Percentiles rank a stretch among this genome's conserved stretches.
phyloP scores from a whole-genome alignment of 2,113 vertebrate species.

The Pluvialis apricaria region DNA sequence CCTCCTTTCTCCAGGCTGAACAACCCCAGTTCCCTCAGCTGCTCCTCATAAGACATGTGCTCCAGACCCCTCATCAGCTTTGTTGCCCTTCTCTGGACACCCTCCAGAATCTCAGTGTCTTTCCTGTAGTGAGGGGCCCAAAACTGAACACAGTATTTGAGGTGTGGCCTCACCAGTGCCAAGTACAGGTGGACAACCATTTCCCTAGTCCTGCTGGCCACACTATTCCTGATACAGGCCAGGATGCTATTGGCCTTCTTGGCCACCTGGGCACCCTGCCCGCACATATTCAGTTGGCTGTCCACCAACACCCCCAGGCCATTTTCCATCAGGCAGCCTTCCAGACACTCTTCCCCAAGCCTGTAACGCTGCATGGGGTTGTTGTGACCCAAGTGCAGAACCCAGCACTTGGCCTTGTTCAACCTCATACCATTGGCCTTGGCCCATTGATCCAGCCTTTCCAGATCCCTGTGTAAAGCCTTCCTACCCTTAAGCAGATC shows the following conservation, averaged over 20 bases:
- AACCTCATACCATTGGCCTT: not conserved
- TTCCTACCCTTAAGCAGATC: not conserved
- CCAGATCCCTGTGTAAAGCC: not conserved
- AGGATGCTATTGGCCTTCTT: not conserved
- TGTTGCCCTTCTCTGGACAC: fast-evolving
- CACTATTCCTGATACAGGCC: not conserved
- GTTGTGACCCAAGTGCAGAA: not conserved
- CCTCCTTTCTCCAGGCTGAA: not conserved
- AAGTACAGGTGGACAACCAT: not conserved
- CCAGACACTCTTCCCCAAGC: not conserved
- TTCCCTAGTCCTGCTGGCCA: not conserved
- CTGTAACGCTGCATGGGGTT: not conserved
- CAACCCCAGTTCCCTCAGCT: not conserved
- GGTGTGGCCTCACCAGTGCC: not conserved
- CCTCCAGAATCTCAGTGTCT: not conserved
- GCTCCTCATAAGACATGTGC: not conserved
- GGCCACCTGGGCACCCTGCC: not conserved
- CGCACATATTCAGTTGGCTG: not conserved
- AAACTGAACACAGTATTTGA: not conserved
- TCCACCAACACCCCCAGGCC: not conserved
- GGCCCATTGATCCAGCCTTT: not conserved
- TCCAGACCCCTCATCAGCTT: not conserved
- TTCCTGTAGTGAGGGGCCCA: not conserved
- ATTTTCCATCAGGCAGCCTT: not conserved
- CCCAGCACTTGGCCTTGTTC: not conserved